Conservation (phyloP, 2,113 vertebrate species). For the Odocoileus virginianus region DNA sequence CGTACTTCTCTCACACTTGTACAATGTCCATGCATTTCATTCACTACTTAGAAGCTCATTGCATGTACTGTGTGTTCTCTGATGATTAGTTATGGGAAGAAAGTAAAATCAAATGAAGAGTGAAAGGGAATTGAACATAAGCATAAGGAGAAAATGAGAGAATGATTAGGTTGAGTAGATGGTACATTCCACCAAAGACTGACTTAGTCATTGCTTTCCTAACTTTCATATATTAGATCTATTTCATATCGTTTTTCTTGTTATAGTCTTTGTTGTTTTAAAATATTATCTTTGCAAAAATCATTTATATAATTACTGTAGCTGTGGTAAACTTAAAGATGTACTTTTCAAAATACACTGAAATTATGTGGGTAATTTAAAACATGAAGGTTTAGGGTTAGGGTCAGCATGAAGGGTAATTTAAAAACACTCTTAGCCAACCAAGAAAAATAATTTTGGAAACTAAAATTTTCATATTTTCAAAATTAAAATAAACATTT, state of each 20-base stretch:
- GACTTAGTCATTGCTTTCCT: background rate
- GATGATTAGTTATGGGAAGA: background rate
- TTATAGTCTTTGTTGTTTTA: background rate
- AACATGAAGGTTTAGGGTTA: background rate
- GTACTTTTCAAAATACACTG: background rate
- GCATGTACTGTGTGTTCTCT: background rate
- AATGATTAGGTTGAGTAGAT: background rate
- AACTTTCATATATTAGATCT: background rate
- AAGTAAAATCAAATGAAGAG: background rate
- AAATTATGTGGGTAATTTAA: background rate
- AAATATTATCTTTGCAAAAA: background rate
- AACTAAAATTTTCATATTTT: background rate
- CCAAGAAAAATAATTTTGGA: background rate
- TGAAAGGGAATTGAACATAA: background rate
- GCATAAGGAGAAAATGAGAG: background rate
- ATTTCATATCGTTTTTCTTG: background rate
- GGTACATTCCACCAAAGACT: background rate
- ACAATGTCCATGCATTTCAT: background rate
- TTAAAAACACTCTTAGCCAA: background rate
- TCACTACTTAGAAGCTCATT: background rate
- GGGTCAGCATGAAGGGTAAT: background rate
- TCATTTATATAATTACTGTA: background rate
- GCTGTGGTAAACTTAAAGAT: background rate
- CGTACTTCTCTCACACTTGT: background rate
- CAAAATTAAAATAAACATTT: background rate